These are phyloP conservation scores for Hemaris fuciformis DNA, from an alignment of 2,888 invertebrate species.

Conservation along the genomic window DNA sequence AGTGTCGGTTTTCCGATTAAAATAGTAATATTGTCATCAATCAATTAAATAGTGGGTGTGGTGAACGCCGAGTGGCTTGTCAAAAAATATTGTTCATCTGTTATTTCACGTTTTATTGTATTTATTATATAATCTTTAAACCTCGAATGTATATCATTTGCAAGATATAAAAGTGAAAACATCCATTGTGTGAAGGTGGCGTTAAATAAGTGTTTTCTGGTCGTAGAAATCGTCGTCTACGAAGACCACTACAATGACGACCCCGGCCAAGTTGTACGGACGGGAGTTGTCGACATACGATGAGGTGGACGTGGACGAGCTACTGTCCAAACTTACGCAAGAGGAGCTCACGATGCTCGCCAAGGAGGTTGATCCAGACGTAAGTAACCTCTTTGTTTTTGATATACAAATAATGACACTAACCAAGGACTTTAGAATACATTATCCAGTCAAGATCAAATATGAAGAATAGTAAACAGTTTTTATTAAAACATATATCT, in stretches of 20 bases:
- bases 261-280: constrained; percentile 93
- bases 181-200: neutral
- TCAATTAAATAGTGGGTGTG: constrained; percentile 66
- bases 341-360: constrained; percentile 98
- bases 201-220: constrained; percentile 42
- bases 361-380: constrained; percentile 99
- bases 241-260: constrained; percentile 94
- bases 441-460: neutral
- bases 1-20: neutral
- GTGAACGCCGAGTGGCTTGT: constrained; percentile 57
- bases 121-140: constrained; percentile 35
- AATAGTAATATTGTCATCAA: constrained; percentile 29
- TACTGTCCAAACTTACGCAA: constrained; percentile 94
- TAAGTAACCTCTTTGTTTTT: constrained; percentile 80
- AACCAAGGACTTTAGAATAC: neutral
- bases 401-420: neutral
- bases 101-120: constrained; percentile 40
- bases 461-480: no score
- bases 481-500: no score
- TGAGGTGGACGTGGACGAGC: constrained; percentile 97
- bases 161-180: neutral
- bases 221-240: constrained; percentile 94
- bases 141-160: constrained; percentile 17
- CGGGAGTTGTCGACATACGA: constrained; percentile 95
- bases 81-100: constrained; percentile 46